These are phyloP conservation scores for Chlamydotis undulata DNA, from an alignment of 2,113 vertebrate species.

Conservation along the genomic window DNA sequence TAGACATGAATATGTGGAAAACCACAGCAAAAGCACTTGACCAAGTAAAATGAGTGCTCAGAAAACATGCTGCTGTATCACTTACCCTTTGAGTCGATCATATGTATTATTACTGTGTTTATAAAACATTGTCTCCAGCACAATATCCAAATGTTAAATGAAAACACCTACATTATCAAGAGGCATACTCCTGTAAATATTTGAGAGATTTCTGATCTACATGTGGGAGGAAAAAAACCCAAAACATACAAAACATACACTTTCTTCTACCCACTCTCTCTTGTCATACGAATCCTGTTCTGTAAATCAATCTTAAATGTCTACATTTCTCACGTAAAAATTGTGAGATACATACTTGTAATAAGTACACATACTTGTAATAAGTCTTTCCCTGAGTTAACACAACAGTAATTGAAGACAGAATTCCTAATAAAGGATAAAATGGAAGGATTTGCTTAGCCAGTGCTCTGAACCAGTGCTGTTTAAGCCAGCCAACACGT, in stretches of 20 bases:
- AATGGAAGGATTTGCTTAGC: background rate
- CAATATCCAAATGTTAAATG: background rate
- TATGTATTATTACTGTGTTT: background rate
- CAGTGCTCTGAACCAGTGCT: background rate
- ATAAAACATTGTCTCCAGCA: background rate
- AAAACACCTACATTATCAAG: background rate
- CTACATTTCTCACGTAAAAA: background rate
- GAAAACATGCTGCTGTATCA: background rate
- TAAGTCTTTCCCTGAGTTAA: background rate
- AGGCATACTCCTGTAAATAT: background rate
- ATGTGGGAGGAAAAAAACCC: background rate
- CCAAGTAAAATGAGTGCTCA: background rate
- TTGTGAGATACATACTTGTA: background rate
- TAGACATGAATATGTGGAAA: background rate
- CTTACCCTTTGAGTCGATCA: background rate
- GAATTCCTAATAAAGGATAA: background rate
- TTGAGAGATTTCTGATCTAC: background rate
- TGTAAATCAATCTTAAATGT: background rate
- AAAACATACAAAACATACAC: background rate
- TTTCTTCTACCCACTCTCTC: background rate
- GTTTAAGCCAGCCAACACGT: background rate
- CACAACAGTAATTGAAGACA: background rate
- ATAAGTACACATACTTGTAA: background rate
- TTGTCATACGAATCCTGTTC: background rate
- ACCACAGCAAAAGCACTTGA: background rate